These are phyloP conservation scores for Oryctes rhinoceros DNA, from an alignment of 1,140 invertebrate species.

Conservation along the genomic window DNA sequence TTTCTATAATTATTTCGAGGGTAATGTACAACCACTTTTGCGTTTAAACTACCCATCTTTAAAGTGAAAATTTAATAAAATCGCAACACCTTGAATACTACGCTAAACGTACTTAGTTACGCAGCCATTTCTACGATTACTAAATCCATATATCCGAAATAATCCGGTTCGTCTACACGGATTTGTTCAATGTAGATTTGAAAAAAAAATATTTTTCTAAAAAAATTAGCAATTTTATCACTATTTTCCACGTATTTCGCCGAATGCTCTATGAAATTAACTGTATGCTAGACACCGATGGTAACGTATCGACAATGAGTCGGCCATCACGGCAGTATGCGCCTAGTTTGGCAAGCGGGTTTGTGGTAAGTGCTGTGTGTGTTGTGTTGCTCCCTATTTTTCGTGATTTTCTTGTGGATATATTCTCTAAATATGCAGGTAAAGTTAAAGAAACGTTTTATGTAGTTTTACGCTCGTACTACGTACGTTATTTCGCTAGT, in stretches of 20 bases:
- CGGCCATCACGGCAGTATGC: slow-evolving; percentile 60
- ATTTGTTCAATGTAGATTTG: neutral
- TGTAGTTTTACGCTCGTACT: slow-evolving; percentile 1
- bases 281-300: slow-evolving; percentile 30
- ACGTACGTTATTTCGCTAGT: slow-evolving; percentile 3
- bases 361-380: slow-evolving; percentile 60
- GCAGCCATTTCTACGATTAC: slow-evolving; percentile 49
- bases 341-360: slow-evolving; percentile 60
- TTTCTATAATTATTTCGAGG: neutral
- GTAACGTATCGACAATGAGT: slow-evolving; percentile 47
- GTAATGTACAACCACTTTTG: slow-evolving; percentile 21
- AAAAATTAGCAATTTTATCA: neutral
- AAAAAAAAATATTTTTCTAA: neutral
- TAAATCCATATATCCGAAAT: slow-evolving; percentile 35
- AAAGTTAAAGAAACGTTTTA: slow-evolving; percentile 49
- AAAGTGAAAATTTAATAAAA: neutral
- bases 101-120: slow-evolving; percentile 3
- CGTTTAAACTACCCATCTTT: neutral
- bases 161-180: slow-evolving; percentile 12
- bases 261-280: slow-evolving; percentile 18
- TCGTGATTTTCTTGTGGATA: slow-evolving; percentile 59
- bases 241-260: slow-evolving; percentile 12
- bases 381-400: slow-evolving; percentile 61
- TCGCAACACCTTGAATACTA: neutral
- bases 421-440: slow-evolving; percentile 58